Conservation (phyloP, 2,113 vertebrate genomes). For the Rafetus swinhoei region DNA sequence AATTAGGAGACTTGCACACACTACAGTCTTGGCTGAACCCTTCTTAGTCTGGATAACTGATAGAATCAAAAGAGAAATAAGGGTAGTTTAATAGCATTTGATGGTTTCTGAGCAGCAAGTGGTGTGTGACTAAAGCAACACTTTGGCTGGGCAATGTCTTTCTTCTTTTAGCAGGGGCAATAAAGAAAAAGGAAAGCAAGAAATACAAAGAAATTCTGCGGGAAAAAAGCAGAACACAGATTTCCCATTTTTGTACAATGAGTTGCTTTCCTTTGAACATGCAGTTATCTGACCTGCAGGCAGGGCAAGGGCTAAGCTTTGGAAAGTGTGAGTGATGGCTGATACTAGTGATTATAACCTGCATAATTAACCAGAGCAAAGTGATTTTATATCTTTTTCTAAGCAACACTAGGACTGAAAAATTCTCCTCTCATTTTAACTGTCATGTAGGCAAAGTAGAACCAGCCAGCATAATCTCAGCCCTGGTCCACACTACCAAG, state of each 20-base stretch:
- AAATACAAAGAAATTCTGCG: constrained; percentile 11
- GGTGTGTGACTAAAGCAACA: constrained; percentile 73
- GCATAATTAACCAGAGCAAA: constrained; percentile 13
- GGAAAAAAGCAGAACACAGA: constrained; percentile 1
- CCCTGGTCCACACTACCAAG: no score
- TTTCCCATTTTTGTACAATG: background rate
- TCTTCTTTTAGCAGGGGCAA: background rate
- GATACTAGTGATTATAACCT: constrained; percentile 16
- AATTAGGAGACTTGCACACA: constrained; percentile 39
- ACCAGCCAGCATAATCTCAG: constrained; percentile 50
- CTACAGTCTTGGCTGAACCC: constrained; percentile 73
- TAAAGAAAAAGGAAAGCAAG: constrained; percentile 32
- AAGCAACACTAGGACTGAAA: constrained; percentile 42
- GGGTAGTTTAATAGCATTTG: constrained; percentile 67
- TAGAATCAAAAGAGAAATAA: constrained; percentile 50
- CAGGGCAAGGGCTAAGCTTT: background rate
- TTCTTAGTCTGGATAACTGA: constrained; percentile 55
- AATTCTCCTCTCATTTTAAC: constrained; percentile 57
- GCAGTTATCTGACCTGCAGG: background rate
- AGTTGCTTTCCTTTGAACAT: background rate
- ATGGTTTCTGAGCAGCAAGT: constrained; percentile 68
- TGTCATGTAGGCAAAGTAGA: constrained; percentile 43
- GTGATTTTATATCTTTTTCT: constrained; percentile 12
- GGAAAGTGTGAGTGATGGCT: background rate
- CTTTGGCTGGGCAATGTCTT: constrained; percentile 54